Conservation (phyloP, 1,140 invertebrate species). For the Sarcophaga peregrina region DNA sequence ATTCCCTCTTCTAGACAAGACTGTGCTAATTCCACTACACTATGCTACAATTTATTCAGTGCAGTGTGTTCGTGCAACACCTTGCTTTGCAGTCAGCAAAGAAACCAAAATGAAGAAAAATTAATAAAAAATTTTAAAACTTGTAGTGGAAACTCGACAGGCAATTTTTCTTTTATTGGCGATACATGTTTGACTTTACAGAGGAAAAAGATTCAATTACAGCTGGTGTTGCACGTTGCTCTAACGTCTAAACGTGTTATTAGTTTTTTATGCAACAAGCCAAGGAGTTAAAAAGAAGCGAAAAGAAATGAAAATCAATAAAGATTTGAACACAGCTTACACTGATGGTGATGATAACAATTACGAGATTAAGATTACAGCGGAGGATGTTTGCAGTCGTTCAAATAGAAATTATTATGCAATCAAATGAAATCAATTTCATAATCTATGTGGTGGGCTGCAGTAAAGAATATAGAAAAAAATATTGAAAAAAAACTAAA, state of each 20-base stretch:
- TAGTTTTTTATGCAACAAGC: background rate
- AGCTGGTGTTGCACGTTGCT: background rate
- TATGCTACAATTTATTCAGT: no score
- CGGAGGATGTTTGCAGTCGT: background rate
- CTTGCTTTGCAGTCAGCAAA: no score
- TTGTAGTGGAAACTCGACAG: no score
- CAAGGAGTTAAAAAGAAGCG: background rate
- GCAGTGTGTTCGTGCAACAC: background rate
- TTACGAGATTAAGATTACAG: background rate
- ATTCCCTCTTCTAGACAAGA: no score
- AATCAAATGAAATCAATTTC: background rate
- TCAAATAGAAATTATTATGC: slow-evolving; percentile 3
- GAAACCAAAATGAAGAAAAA: background rate
- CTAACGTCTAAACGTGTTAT: background rate
- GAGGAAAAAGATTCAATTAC: background rate
- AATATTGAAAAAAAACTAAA: no score
- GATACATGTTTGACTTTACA: background rate
- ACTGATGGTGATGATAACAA: background rate
- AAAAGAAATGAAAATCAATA: background rate
- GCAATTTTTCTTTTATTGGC: no score
- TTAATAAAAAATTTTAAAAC: background rate
- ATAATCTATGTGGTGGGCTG: background rate
- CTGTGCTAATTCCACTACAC: no score
- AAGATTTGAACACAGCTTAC: background rate
- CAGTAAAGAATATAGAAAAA: background rate